Base-by-base conservation (phyloP, 2,888 invertebrate genomes). In the Apantesis nais region DNA sequence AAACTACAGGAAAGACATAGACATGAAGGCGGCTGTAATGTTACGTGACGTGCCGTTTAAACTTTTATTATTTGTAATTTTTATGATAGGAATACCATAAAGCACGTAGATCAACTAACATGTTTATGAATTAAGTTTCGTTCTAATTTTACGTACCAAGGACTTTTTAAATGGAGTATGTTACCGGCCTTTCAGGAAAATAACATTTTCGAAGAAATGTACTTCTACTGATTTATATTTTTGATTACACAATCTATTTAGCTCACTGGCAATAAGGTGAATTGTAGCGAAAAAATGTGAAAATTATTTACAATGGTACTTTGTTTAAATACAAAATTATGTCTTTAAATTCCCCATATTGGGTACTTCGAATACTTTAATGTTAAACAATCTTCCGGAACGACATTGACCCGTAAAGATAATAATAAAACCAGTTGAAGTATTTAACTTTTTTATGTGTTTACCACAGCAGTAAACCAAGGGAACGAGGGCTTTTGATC, bases 331-430 rank as follows among this genome's bases (percentile, higher is more conserved):
- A 14, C 55, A 37, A 37, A n/a, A 62, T 12, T 37, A 39, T 39
- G 5, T n/a, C 44, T 60, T 66, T 62, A 74, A 72, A 25, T 25
- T 62, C 62, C 68, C 25, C 41, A 73, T 62, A 74, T 25, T 71
- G 63, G 67, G 34, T 19, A 69, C 25, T 63, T 29, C 62, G 12
- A 44, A 37, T 68, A 67, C 11, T 66, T 70, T 63, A 62, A 68
- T 19, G 66, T 71, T 63, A 63, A 76, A 78, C 80, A 82, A 78
- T 75, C 74, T 86, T 81, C 85, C 88, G 82, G 73, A 81, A 81
- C 81, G 86, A 85, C 85, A 84, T 84, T 86, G 84, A 72, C 64
- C 83, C 83, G 78, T 84, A 75, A 83, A 81, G 79, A 79, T 66
- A 71, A 67, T 69, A 75, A 74, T 77, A 77, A 79, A 78, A 75